These are phyloP conservation scores for Tetropium fuscum DNA, from an alignment of 2,888 invertebrate species.

Conservation along the genomic window DNA sequence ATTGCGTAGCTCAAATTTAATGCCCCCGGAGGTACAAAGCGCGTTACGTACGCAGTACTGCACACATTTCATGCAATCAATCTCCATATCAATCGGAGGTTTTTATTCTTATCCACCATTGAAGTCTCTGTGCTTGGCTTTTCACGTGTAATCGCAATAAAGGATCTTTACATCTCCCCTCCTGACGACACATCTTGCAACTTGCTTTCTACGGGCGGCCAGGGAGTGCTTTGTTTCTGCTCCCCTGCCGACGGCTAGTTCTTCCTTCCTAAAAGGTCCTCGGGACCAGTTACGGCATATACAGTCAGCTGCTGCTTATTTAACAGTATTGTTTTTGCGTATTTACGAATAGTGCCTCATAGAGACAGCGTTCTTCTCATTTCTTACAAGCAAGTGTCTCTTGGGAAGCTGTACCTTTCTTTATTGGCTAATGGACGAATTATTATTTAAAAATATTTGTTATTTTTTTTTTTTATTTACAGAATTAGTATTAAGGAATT, in stretches of 20 bases:
- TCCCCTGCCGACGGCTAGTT: conserved; percentile 45
- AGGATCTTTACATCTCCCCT: conserved; percentile 35
- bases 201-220: conserved; percentile 50
- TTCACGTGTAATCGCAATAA: conserved; percentile 39
- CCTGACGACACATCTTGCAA: conserved; percentile 45
- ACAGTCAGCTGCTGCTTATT: conserved; percentile 26
- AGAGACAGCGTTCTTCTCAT: conserved; percentile 26
- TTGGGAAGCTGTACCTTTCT: conserved; percentile 34
- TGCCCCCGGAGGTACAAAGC: conserved; percentile 18
- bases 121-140: conserved; percentile 44
- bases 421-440: conserved; percentile 34
- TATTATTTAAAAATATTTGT: conserved; percentile 31
- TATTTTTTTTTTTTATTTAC: conserved; percentile 15
- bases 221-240: conserved; percentile 49
- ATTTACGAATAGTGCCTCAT: conserved; percentile 27
- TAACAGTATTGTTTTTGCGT: conserved; percentile 13
- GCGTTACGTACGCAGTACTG: conserved; percentile 8
- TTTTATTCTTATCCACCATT: conserved; percentile 45
- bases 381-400: conserved; percentile 36
- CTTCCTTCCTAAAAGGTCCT: conserved; percentile 47
- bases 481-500: conserved; percentile 16
- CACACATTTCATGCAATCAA: conserved; percentile 37
- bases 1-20: conserved; percentile 17
- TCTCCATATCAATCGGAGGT: conserved; percentile 43
- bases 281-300: conserved; percentile 37